phyloP scores from a whole-genome alignment of 2,797 vertebrate genomes.

The Echeneis naucrates region DNA sequence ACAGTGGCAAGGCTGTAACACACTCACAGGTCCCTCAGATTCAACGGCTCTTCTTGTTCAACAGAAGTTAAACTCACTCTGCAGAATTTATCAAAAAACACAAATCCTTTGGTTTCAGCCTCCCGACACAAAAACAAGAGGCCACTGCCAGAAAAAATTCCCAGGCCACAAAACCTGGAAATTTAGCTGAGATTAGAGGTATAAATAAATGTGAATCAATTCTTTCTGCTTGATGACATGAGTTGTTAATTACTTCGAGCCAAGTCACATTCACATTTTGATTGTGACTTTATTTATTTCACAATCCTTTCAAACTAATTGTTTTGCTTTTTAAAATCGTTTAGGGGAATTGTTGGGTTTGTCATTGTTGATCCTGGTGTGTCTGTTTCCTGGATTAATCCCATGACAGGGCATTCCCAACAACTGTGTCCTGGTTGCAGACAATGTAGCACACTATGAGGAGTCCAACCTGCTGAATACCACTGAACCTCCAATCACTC shows the following conservation, averaged over 20 bases:
- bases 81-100: slow-evolving; percentile 58
- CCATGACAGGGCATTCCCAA: slow-evolving; percentile 33
- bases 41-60: slow-evolving; percentile 57
- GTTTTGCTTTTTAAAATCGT: slow-evolving; percentile 10
- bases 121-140: slow-evolving; percentile 51
- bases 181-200: slow-evolving; percentile 54
- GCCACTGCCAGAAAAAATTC: slow-evolving; percentile 49
- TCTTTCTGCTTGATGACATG: slow-evolving; percentile 23
- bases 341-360: slow-evolving; percentile 7
- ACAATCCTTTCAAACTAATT: neutral
- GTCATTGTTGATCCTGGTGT: slow-evolving; percentile 8
- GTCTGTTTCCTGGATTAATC: slow-evolving; percentile 50
- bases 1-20: slow-evolving; percentile 70
- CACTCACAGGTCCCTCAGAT: slow-evolving; percentile 59
- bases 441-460: slow-evolving; percentile 58
- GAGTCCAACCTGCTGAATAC: slow-evolving; percentile 74
- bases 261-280: neutral
- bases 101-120: slow-evolving; percentile 58
- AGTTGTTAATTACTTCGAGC: slow-evolving; percentile 21
- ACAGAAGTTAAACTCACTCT: slow-evolving; percentile 58
- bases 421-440: slow-evolving; percentile 44
- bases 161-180: slow-evolving; percentile 62
- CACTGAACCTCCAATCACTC: slow-evolving; percentile 45
- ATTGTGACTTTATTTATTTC: slow-evolving; percentile 12
- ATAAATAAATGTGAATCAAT: slow-evolving; percentile 33